A percentile compares a stretch with the other conserved stretches of the same genome.
These are phyloP conservation scores for Galeruca laticollis DNA, from an alignment of 2,888 invertebrate genomes.

Conservation along the genomic window DNA sequence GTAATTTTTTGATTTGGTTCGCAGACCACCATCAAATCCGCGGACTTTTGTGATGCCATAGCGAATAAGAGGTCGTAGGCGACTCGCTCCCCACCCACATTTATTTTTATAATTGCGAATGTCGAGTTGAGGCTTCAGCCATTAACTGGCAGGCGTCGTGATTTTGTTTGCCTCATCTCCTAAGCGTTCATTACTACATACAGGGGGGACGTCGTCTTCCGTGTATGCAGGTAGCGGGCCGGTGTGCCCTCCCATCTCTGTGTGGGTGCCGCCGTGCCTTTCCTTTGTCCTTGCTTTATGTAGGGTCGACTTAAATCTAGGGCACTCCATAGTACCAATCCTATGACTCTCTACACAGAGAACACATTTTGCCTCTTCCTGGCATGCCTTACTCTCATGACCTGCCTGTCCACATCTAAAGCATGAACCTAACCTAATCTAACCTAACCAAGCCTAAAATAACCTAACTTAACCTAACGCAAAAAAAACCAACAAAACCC, in stretches of 20 bases:
- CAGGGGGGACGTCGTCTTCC: background rate
- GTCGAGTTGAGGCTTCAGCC: too few species aligned
- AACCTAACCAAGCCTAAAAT: too few species aligned
- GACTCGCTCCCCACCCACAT: background rate
- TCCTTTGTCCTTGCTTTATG: background rate
- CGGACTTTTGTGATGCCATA: background rate
- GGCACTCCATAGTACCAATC: constrained; percentile 6
- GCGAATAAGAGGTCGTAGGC: constrained; percentile 34
- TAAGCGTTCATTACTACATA: too few species aligned
- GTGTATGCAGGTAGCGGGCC: background rate
- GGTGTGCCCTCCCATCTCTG: background rate
- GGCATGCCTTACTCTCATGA: too few species aligned
- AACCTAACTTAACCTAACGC: too few species aligned
- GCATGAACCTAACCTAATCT: too few species aligned
- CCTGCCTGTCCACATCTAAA: too few species aligned
- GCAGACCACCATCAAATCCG: constrained; percentile 30
- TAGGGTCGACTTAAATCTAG: constrained; percentile 2
- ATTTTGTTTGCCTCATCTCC: background rate
- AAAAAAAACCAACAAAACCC: too few species aligned
- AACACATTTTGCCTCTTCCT: too few species aligned
- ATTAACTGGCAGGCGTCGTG: background rate
- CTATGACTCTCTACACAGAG: background rate
- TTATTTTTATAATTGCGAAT: background rate
- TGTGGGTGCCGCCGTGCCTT: background rate
- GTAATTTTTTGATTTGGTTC: constrained; percentile 29